Percentiles rank a stretch among this genome's conserved stretches.
Conservation (phyloP, 2,113 vertebrate genomes). For the Nettapus auritus region DNA sequence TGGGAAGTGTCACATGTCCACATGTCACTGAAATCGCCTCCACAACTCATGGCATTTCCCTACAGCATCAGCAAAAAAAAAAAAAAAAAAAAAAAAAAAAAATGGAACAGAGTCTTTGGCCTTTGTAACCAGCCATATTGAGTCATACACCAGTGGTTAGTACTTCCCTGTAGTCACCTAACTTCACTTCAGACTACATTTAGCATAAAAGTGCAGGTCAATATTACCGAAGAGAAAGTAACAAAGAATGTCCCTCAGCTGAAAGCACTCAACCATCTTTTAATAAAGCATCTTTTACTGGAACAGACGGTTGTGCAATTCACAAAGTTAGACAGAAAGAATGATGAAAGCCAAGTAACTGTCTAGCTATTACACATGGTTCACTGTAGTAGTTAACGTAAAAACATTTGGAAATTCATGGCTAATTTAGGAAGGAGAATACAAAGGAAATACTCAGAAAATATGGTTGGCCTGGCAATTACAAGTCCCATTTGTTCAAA, state of each 20-base stretch:
- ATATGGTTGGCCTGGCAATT: accelerated
- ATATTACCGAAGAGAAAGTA: not conserved
- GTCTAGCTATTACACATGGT: not conserved
- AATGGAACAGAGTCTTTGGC: not conserved
- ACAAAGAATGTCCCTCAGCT: not conserved
- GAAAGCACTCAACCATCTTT: not conserved
- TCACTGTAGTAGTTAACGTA: not conserved
- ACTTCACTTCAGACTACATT: not conserved
- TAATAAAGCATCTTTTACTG: not conserved
- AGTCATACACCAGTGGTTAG: not conserved
- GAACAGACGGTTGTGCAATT: not conserved
- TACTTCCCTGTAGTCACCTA: accelerated
- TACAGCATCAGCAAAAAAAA: not conserved
- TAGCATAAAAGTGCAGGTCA: not conserved
- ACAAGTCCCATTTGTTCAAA: not conserved
- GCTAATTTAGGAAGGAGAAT: not conserved
- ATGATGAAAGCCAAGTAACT: not conserved
- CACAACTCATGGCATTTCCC: not conserved
- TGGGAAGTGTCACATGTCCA: not conserved
- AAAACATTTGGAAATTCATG: not conserved
- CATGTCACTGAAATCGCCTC: not conserved
- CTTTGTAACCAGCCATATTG: not conserved
- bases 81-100: not conserved
- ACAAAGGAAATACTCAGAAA: not conserved
- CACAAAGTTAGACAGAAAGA: not conserved